A percentile compares a stretch with the other conserved stretches of the same genome.
phyloP scores from a whole-genome alignment of 2,888 invertebrate species.

The Eilema griseolum region DNA sequence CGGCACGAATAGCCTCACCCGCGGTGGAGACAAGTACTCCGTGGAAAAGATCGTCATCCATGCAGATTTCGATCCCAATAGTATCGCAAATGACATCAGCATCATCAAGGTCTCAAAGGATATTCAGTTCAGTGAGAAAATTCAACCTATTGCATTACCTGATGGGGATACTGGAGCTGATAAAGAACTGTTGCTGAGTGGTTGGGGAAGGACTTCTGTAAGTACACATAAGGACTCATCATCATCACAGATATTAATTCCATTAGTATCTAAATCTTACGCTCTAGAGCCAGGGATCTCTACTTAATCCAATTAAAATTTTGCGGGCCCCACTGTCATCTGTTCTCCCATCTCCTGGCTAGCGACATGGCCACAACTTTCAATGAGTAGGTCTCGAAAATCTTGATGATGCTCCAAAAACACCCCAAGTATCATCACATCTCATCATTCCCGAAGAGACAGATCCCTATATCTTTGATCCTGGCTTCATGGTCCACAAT shows the following conservation, averaged over 20 bases:
- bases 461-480: background rate
- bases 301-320: background rate
- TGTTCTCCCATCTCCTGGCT: background rate
- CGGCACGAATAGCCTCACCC: slow-evolving; percentile 78
- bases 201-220: slow-evolving; percentile 82
- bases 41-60: slow-evolving; percentile 76
- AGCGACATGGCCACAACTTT: background rate
- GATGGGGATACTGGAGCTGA: slow-evolving; percentile 65
- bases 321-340: too few relatives aligned
- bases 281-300: background rate
- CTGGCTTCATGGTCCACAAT: background rate
- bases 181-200: slow-evolving; percentile 71
- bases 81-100: slow-evolving; percentile 80
- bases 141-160: slow-evolving; percentile 73
- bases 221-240: slow-evolving; percentile 40
- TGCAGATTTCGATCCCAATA: slow-evolving; percentile 66
- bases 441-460: background rate
- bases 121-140: slow-evolving; percentile 67
- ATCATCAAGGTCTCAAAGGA: slow-evolving; percentile 66
- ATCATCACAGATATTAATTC: background rate
- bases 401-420: background rate
- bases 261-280: background rate
- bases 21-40: slow-evolving; percentile 74
- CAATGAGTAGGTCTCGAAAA: background rate
- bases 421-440: too few relatives aligned